Percentiles rank a stretch among this genome's conserved stretches.
These are phyloP conservation scores for Tilapia sparmanii DNA, from an alignment of 2,113 vertebrate species.

Conservation along the genomic window DNA sequence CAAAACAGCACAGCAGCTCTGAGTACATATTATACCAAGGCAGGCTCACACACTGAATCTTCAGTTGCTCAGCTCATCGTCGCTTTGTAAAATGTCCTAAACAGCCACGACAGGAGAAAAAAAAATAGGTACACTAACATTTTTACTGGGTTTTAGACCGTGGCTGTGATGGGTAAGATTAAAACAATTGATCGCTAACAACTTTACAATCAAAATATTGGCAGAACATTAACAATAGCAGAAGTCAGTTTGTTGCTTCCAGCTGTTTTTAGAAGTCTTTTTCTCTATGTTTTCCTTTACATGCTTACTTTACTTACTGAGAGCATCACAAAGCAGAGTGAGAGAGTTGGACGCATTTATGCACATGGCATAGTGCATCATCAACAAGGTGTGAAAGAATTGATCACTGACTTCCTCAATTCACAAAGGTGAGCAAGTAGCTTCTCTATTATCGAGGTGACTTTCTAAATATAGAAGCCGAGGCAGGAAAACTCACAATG, in stretches of 20 bases:
- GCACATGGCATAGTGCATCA: neutral
- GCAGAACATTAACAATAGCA: neutral
- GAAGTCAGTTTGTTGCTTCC: neutral
- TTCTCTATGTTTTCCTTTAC: neutral
- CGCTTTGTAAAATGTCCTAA: neutral
- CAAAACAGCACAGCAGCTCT: neutral
- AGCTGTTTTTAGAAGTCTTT: neutral
- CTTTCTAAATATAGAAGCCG: neutral
- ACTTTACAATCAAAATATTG: neutral
- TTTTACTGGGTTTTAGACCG: neutral
- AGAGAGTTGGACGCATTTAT: neutral
- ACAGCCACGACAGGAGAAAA: neutral
- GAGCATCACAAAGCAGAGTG: neutral
- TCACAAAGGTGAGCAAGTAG: neutral
- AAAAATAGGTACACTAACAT: neutral
- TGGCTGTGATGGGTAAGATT: neutral
- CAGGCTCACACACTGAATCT: neutral
- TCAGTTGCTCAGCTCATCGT: neutral
- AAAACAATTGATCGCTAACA: neutral
- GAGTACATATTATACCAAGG: neutral
- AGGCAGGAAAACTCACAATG: neutral
- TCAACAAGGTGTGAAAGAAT: neutral
- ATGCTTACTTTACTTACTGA: neutral
- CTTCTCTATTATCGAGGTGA: neutral
- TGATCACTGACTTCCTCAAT: neutral